Base-by-base conservation (phyloP, 2,797 vertebrate species). In the Cyclura pinguis region DNA sequence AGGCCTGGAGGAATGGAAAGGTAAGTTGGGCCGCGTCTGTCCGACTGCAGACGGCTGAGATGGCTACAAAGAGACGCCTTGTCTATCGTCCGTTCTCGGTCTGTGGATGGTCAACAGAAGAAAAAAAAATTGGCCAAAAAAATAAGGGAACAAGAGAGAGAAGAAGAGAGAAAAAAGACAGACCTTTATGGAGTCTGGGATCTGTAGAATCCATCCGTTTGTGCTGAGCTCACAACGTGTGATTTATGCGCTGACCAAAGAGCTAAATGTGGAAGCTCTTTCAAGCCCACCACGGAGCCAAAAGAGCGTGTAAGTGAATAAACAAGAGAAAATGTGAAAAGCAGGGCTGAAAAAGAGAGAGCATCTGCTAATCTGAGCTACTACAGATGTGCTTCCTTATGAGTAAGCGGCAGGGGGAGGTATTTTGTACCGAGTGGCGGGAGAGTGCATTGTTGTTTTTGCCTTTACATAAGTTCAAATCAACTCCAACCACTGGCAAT, bases 41-140 rank as follows among this genome's bases (percentile, higher is more conserved):
- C 59, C 1, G 10, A n/a, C 62, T 20, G 10, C 83, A 80, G 55
- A 62, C n/a, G 0, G 77, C 12, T 1, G 18, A 27, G 47, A 3
- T n/a, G 20, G 29, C 29, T 32, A 85, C 83, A 90, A 80, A 90
- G 88, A 55, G 16, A 18, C 2, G 27, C 64, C 55, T 86, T 90
- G 78, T 90, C 10, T 57, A 9, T 80, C 29, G 2, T 1, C 13
- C 7, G 3, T 72, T 35, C 50, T 10, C 4, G 24, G 32, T 18
- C 47, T 67, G 5, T 6, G 7, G 50, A 83, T 4, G 55, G 42
- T 32, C 82, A 14, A 24, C 47, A 32, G 47, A 76, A n/a, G n/a
- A 47, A 47, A 47, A 47, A 47, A 55, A 24, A 35, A 32, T 47
- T 38, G 74, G 77, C 64, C 52, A 29, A 57, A 16, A 42, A 27